Evolutionary conservation across 2,888 invertebrate genomes (phyloP), one percentile per base, ranked within the genome.

Genomic region (Gryllus longicercus): DNA sequence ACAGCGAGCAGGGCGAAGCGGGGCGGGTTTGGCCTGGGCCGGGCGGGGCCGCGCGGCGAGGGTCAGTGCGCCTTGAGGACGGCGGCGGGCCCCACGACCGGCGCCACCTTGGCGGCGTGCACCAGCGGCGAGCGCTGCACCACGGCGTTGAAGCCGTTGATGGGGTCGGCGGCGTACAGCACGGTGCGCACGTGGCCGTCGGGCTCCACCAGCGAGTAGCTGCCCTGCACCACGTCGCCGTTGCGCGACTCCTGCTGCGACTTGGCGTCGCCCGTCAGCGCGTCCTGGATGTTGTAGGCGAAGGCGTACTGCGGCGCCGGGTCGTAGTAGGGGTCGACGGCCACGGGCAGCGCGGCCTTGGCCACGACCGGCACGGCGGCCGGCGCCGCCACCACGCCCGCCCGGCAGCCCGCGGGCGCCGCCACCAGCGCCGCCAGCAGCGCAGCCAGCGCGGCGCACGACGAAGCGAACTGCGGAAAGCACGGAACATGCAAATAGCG

Each of bases 71-170:
- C 79, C 18, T 75, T 63, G 74, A 81, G 81, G 12, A 80, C 80
- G 63, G 82, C 81, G 21, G 79, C 82, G 78, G 23, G 51, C 14
- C 79, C 78, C 25, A 75, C 78, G 50, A 78, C 79, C 79, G 74
- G 79, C 79, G 79, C 76, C 77, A 63, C 76, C 80, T 75, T 79
- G 78, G 74, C 79, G 80, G 78, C 80, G 80, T 63, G 78, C 80
- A 49, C 80, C 79, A 74, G 63, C 80, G 51, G 78, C 79, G 81
- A 63, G n/a, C 63, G 63, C 63, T 63, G 63, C 79, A 83, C 82
- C 81, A 83, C 82, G 81, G 83, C 83, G 82, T 83, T 83, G 82
- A 83, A 83, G 81, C 83, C 83, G 79, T 82, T 82, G 81, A 82
- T 80, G 81, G 82, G 82, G 79, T 83, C 83, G 74, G 83, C 83